Base-by-base conservation (phyloP, 2,888 invertebrate species). In the Melinaea menophilus region DNA sequence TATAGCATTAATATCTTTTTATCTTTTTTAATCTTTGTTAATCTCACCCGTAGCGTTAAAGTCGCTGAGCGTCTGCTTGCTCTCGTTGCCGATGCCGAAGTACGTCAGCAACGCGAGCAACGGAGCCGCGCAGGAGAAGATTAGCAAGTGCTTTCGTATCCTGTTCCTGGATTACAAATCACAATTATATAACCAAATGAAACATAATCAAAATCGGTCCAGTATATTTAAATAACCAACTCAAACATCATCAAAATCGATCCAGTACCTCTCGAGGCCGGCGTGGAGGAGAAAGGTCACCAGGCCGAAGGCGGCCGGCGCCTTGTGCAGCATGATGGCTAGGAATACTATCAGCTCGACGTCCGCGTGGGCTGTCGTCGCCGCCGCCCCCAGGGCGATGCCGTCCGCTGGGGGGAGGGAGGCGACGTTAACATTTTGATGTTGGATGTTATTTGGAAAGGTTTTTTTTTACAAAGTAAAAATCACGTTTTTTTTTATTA, bases 301-400 rank as follows among this genome's bases (percentile, higher is more conserved):
- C 13, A 99, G 92, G 0, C 99, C 99, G 90, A 99, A 99, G 0
- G 99, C 98, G 3, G 99, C 99, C 0, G 99, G 99, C 0, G 99
- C 99, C 90, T 99, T 99, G 79, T 99, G 99, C 60, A 99, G 86
- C 99, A 99, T 99, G 71, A 99, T 99, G 3, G 99, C 99, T 41
- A 99, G 82, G 86, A 99, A 99, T 9, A 99, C 98, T 67, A 99
- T 98, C 77, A 99, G 93, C 85, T 99, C 99, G 0, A 99, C 97
- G 78, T 99, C 98, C 0, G 97, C 94, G 78, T 99, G 98, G 3
- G 97, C 95, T 0, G 99, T 98, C 0, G 98, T 97, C 0, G 99
- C 98, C 0, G 99, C 99, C 1, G 99, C 99, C n/a, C 99, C 99
- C 13, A 99, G 85, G 0, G 99, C 99, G 11, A 99, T 95, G 2